These are phyloP conservation scores for Alloscopus bannaensis DNA, from an alignment of 2,888 invertebrate species.

Conservation along the genomic window DNA sequence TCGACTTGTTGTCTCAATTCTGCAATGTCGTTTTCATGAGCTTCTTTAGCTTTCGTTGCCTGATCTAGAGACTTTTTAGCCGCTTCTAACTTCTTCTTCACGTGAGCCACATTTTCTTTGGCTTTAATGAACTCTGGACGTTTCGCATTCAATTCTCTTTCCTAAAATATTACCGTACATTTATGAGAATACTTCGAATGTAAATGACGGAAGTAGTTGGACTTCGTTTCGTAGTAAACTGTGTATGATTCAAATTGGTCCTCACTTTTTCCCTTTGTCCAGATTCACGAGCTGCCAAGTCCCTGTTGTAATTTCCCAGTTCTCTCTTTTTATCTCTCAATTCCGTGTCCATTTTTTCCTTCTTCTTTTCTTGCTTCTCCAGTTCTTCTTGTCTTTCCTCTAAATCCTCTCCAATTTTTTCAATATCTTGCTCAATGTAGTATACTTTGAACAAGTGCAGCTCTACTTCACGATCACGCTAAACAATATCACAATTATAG, in stretches of 20 bases:
- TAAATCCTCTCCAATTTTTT: conserved; percentile 84
- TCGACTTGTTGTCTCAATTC: conserved; percentile 77
- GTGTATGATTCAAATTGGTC: not conserved
- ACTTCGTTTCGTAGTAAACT: too few species aligned
- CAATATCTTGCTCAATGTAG: conserved; percentile 95
- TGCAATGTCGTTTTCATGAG: conserved; percentile 41
- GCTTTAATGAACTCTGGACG: conserved; percentile 95
- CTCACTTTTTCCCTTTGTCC: conserved; percentile 68
- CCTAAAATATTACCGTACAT: conserved; percentile 78
- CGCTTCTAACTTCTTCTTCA: conserved; percentile 89
- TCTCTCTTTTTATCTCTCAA: conserved; percentile 97
- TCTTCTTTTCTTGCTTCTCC: conserved; percentile 77
- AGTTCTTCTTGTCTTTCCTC: conserved; percentile 83
- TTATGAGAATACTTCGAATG: too few species aligned
- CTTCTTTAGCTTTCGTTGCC: conserved; percentile 77
- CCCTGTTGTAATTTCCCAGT: conserved; percentile 88
- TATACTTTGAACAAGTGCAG: conserved; percentile 94
- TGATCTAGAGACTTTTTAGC: conserved; percentile 93
- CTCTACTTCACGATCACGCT: conserved; percentile 94
- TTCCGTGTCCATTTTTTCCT: conserved; percentile 92
- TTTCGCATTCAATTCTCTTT: conserved; percentile 89
- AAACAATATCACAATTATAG: conserved; percentile 7
- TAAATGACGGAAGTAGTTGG: too few species aligned
- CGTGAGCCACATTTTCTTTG: conserved; percentile 86
- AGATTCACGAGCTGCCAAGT: conserved; percentile 79